A percentile compares a stretch with the other conserved stretches of the same genome.
Evolutionary conservation across 2,797 vertebrate species (phyloP).

Genomic region (Hybognathus amarus): DNA sequence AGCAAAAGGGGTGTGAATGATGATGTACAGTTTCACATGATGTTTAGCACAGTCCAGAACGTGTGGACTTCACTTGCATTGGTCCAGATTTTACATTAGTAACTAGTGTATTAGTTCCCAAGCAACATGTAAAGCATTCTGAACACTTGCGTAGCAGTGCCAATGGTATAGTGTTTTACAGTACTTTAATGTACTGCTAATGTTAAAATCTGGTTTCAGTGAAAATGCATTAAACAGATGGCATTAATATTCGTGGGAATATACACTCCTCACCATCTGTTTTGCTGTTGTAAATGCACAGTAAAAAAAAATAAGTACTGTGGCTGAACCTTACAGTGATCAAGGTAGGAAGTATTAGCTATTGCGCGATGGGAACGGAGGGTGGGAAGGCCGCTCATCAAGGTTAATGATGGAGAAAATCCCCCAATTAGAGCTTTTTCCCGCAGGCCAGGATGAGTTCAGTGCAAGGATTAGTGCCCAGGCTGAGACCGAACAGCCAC

Average conservation of each 20-base stretch:
- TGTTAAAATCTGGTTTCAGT: neutral
- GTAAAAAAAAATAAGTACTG: neutral
- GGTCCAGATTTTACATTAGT: neutral
- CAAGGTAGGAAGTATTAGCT: slow-evolving; percentile 49
- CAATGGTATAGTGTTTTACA: neutral
- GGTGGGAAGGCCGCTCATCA: slow-evolving; percentile 74
- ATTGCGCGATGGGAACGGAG: slow-evolving; percentile 46
- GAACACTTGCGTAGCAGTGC: neutral
- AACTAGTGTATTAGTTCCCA: neutral
- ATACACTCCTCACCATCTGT: neutral
- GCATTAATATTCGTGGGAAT: neutral
- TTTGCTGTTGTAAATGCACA: neutral
- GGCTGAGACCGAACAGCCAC: slow-evolving; percentile 71
- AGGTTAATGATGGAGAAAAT: slow-evolving; percentile 85
- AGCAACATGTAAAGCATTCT: neutral
- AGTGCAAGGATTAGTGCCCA: slow-evolving; percentile 76
- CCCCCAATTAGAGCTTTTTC: slow-evolving; percentile 86
- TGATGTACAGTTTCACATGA: neutral
- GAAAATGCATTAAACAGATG: neutral
- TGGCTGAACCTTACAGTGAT: slow-evolving; percentile 16
- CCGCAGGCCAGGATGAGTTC: slow-evolving; percentile 83
- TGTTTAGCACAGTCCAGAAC: neutral
- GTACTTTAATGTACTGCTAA: neutral
- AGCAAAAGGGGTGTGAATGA: slow-evolving; percentile 5
- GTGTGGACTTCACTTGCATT: neutral